These are phyloP conservation scores for Apamea crenata DNA, from an alignment of 2,888 invertebrate genomes.

Conservation along the genomic window DNA sequence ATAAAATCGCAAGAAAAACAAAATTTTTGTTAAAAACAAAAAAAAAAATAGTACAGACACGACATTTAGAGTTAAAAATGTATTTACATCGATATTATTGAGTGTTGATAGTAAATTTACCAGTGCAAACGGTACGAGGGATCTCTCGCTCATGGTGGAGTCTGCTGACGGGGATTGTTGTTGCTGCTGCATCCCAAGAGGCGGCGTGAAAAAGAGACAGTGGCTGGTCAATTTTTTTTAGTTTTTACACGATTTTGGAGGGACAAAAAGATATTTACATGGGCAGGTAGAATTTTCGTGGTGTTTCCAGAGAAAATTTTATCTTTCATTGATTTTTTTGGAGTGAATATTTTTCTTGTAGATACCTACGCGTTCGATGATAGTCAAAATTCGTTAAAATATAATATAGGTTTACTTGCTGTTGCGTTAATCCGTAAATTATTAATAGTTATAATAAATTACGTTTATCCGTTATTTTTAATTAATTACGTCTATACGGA, in stretches of 20 bases:
- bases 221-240: conserved; percentile 30
- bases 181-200: conserved; percentile 79
- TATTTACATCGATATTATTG: conserved; percentile 88
- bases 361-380: too few relatives aligned
- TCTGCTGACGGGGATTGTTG: conserved; percentile 89
- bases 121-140: conserved; percentile 88
- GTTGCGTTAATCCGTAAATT: too few relatives aligned
- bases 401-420: too few relatives aligned
- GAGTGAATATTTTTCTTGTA: background rate
- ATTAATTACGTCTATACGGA: background rate
- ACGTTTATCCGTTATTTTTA: too few relatives aligned
- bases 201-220: conserved; percentile 82
- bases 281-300: too few relatives aligned
- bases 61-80: conserved; percentile 73
- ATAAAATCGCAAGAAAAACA: conserved; percentile 26
- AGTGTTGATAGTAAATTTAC: conserved; percentile 88
- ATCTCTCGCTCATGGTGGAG: conserved; percentile 89
- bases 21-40: conserved; percentile 30
- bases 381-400: too few relatives aligned
- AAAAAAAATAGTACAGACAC: conserved; percentile 45
- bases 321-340: too few relatives aligned
- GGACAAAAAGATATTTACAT: background rate
- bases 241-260: background rate
- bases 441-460: too few relatives aligned
- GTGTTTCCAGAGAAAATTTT: background rate